phyloP scores from a whole-genome alignment of 2,113 vertebrate genomes.

The Pundamilia nyererei region DNA sequence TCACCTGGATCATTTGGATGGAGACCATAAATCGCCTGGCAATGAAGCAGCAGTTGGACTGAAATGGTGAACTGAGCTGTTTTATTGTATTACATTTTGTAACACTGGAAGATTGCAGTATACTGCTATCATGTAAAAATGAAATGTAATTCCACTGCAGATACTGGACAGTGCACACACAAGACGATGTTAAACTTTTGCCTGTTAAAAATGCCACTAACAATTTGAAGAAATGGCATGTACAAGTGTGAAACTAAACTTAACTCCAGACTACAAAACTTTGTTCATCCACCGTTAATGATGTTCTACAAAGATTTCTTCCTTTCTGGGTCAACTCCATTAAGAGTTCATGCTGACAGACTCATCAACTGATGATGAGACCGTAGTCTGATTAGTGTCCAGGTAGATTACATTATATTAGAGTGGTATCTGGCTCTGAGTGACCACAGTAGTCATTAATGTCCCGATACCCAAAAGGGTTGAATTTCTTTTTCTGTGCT shows the following conservation, averaged over 20 bases:
- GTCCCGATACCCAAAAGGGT: slow-evolving; percentile 48
- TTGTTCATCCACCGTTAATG: background rate
- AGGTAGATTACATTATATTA: slow-evolving; percentile 49
- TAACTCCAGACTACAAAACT: background rate
- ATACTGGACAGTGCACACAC: background rate
- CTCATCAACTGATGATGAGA: slow-evolving; percentile 35
- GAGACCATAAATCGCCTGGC: background rate
- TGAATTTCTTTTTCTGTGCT: slow-evolving; percentile 31
- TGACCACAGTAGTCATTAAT: slow-evolving; percentile 60
- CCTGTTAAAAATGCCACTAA: background rate
- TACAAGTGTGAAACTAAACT: background rate
- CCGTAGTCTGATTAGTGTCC: slow-evolving; percentile 46
- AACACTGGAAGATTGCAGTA: background rate
- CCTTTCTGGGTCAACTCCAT: slow-evolving; percentile 60
- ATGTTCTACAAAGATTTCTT: background rate
- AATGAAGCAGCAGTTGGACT: background rate
- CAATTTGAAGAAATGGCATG: background rate
- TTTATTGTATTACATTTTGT: background rate
- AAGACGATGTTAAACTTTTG: background rate
- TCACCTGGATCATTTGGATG: background rate
- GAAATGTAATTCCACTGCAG: background rate
- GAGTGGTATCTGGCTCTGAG: background rate
- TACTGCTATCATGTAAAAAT: background rate
- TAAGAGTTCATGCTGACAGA: slow-evolving; percentile 18
- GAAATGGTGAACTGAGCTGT: background rate